Evolutionary conservation across 2,888 invertebrate genomes (phyloP), one percentile per base, ranked within the genome.

Genomic region (Ariolimax columbianus): DNA sequence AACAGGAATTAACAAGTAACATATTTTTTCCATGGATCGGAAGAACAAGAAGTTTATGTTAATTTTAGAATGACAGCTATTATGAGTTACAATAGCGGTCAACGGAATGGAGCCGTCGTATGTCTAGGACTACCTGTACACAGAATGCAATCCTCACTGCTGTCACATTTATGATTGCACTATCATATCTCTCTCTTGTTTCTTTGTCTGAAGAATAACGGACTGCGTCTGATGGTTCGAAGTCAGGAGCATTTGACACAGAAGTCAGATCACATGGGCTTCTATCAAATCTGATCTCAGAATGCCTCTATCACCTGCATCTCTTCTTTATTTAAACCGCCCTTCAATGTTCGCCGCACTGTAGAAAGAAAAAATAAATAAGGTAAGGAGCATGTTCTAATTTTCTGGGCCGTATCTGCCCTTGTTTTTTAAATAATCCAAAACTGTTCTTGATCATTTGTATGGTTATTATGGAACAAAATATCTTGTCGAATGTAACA

Each of bases 261-360:
- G 26, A n/a, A n/a, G n/a, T 68, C 68, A 38, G 23, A 51, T 2
- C 30, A 38, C 17, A 14, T 51, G 33, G 40, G 55, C 40, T 66
- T 33, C 23, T 38, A 40, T 86, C 83, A 86, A 47, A 87, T 86
- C 73, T 86, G 86, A 77, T 87, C 87, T 51, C 82, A 75, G 47
- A 73, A 83, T 11, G 87, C 84, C 47, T 77, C 88, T 47, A 92
- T 88, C 66, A 89, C 90, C 86, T 89, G 96, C 94, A 96, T 96
- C 94, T 97, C 97, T 94, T 97, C 97, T 92, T 97, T 96, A 88
- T 96, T 96, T 91, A 97, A 95, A 90, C 97, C 97, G 94, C 96
- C 96, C 93, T 97, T 96, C 92, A 97, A 95, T 88, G 97, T 97
- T 94, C 97, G 96, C 94, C 97, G 96, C 95, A 97, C 97, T 97